Percentiles rank a stretch among this genome's conserved stretches.
Conservation (phyloP, 2,113 vertebrate species). For the Dasyornis broadbenti region DNA sequence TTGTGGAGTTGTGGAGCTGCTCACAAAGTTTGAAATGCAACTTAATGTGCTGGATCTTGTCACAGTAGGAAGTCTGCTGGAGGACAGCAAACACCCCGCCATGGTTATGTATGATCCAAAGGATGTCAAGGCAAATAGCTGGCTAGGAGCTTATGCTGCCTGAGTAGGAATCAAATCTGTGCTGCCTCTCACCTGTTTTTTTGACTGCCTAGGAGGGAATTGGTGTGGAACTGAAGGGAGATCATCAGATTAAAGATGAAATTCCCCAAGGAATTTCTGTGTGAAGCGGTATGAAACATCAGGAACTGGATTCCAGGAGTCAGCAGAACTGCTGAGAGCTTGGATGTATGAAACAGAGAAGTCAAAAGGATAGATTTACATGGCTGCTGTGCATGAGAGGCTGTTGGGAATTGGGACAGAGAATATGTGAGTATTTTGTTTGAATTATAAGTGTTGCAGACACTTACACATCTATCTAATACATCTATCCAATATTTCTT, state of each 20-base stretch:
- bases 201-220: background rate
- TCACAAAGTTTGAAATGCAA: background rate
- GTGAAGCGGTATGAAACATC: background rate
- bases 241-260: background rate
- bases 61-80: background rate
- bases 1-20: background rate
- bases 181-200: background rate
- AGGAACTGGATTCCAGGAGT: background rate
- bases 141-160: background rate
- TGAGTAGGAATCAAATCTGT: background rate
- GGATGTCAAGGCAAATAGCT: background rate
- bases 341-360: background rate
- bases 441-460: background rate
- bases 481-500: background rate
- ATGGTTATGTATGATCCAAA: background rate
- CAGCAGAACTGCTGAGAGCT: background rate
- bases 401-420: background rate
- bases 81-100: background rate
- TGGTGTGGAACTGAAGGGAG: background rate
- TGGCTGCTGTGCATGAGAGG: background rate
- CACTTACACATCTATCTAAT: background rate
- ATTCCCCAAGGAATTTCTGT: background rate
- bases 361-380: background rate
- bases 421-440: background rate
- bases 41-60: background rate